A percentile compares a stretch with the other conserved stretches of the same genome.
Conservation (phyloP, 2,113 vertebrate species). For the Choloepus hoffmanni region DNA sequence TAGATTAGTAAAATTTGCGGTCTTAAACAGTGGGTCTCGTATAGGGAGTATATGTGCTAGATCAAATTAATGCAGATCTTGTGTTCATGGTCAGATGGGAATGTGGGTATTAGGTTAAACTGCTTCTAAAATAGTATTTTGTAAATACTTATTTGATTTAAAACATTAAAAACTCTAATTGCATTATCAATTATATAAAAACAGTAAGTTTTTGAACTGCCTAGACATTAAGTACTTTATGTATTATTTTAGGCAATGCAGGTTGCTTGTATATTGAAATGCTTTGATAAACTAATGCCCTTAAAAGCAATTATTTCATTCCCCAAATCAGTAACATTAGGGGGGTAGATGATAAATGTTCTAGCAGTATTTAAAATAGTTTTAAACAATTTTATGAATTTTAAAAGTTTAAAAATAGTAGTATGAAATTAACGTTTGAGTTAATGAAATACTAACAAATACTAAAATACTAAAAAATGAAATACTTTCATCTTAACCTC, state of each 20-base stretch:
- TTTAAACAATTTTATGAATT: background rate
- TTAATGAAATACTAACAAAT: background rate
- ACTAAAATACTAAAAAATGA: background rate
- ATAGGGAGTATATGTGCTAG: background rate
- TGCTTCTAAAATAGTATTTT: conserved; percentile 8
- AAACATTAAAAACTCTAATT: conserved; percentile 10
- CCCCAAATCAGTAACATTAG: background rate
- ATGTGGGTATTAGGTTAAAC: background rate
- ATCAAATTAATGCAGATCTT: background rate
- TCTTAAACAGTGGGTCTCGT: background rate
- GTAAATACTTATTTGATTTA: conserved; percentile 23
- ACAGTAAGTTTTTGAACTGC: background rate
- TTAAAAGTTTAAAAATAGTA: conserved; percentile 27
- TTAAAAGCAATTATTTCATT: conserved; percentile 6
- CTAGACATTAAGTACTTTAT: background rate
- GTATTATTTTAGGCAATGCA: background rate
- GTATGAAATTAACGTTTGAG: background rate
- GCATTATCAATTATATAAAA: conserved; percentile 1
- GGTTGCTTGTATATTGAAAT: conserved; percentile 4
- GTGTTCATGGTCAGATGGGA: background rate
- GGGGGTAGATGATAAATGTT: background rate
- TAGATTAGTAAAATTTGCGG: background rate
- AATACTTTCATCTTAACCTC: background rate
- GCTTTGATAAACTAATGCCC: background rate
- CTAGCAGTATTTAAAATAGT: conserved; percentile 32